A percentile compares a stretch with the other conserved stretches of the same genome.
These are phyloP conservation scores for Gopherus flavomarginatus DNA, from an alignment of 2,113 vertebrate genomes.

Conservation along the genomic window DNA sequence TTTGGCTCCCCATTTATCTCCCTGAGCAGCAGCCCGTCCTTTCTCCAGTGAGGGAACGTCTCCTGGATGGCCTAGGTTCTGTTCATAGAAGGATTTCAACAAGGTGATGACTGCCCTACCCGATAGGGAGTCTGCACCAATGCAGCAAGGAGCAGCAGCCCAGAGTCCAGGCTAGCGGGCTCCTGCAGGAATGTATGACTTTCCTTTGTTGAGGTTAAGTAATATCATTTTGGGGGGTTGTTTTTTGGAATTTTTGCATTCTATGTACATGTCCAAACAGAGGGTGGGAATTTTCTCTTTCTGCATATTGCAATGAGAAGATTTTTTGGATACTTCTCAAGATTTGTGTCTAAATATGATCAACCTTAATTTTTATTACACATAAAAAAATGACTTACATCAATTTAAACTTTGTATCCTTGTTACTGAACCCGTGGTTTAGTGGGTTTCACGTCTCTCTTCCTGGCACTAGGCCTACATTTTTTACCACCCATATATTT, in stretches of 20 bases:
- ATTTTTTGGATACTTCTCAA: not conserved
- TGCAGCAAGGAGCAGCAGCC: rapidly evolving
- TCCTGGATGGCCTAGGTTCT: not conserved
- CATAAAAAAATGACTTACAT: not conserved
- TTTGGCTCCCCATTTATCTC: not conserved
- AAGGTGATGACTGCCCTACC: too few species aligned
- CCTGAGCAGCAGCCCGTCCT: not conserved
- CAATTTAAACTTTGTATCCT: not conserved
- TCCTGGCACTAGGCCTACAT: not conserved
- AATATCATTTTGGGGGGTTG: too few species aligned
- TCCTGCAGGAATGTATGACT: not conserved
- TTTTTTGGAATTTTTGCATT: not conserved
- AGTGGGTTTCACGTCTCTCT: not conserved
- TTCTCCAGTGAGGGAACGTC: too few species aligned
- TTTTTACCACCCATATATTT: not conserved
- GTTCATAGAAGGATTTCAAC: not conserved
- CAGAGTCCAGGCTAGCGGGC: not conserved
- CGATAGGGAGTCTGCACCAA: not conserved
- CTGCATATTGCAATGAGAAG: not conserved
- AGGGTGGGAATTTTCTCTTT: not conserved
- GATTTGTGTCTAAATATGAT: not conserved
- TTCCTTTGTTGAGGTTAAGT: not conserved
- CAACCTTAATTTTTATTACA: not conserved
- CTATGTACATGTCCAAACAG: not conserved
- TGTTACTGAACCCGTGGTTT: not conserved